A percentile compares a stretch with the other conserved stretches of the same genome.
These are phyloP conservation scores for Xanthorhoe spadicearia DNA, from an alignment of 2,888 invertebrate genomes.

Conservation along the genomic window DNA sequence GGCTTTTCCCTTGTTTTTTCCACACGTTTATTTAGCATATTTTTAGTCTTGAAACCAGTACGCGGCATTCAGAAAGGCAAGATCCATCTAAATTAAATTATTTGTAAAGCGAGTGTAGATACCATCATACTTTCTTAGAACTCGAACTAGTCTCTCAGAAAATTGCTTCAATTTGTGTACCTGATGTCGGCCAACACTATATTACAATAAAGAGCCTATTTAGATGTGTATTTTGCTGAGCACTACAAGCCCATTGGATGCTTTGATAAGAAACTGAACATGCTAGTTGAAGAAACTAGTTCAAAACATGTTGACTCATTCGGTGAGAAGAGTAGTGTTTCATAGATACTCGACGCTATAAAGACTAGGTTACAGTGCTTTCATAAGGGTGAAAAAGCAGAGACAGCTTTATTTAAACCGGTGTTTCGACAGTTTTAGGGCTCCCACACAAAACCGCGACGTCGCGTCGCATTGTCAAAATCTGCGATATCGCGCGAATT, in stretches of 20 bases:
- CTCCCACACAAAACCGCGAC: no score
- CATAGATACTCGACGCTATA: not conserved
- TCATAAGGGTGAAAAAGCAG: no score
- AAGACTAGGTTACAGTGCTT: not conserved
- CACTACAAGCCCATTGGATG: conserved; percentile 14
- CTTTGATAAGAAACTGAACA: conserved; percentile 9
- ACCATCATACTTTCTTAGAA: not conserved
- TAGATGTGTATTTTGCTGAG: conserved; percentile 23
- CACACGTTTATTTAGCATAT: no score
- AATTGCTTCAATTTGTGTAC: conserved; percentile 26
- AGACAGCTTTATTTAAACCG: no score
- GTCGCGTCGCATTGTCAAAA: no score
- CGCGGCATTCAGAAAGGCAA: no score
- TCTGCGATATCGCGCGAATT: no score
- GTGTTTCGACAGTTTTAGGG: no score
- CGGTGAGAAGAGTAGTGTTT: conserved; percentile 2
- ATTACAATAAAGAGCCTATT: conserved; percentile 19
- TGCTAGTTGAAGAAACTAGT: conserved; percentile 3
- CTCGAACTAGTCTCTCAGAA: not conserved
- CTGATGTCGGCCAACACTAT: conserved; percentile 5
- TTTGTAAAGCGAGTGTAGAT: no score
- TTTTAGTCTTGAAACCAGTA: not conserved
- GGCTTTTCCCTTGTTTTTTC: conserved; percentile 8
- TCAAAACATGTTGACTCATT: not conserved
- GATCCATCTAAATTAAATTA: no score